Conservation (phyloP, 1,140 invertebrate species). For the Bombus consobrinus region DNA sequence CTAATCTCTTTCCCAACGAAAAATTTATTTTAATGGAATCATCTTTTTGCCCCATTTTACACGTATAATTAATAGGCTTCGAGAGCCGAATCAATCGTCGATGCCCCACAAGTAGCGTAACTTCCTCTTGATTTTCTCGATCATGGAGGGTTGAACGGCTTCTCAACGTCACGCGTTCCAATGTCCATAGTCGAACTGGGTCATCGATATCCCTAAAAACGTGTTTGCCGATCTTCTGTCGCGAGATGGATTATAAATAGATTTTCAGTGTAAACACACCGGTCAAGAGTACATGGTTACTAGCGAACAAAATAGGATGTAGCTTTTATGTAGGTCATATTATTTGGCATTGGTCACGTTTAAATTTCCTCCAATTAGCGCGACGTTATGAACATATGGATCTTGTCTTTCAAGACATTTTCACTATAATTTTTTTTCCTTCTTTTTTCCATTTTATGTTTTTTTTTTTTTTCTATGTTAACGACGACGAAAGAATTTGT, state of each 20-base stretch:
- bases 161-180: not conserved
- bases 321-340: not conserved
- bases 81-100: not conserved
- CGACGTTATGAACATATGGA: not conserved
- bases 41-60: not conserved
- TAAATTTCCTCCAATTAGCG: not conserved
- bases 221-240: conserved; percentile 1
- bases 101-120: not conserved
- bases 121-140: not conserved
- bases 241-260: conserved; percentile 9
- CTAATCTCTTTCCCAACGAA: conserved; percentile 24
- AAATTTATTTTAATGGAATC: not conserved
- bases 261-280: not conserved
- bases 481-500: conserved; percentile 8
- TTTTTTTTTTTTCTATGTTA: not conserved
- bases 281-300: not conserved
- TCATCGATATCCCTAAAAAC: conserved; percentile 12
- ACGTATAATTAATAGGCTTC: not conserved
- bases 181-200: not conserved
- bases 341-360: not conserved
- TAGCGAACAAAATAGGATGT: not conserved
- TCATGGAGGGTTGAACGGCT: not conserved
- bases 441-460: not conserved
- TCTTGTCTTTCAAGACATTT: not conserved
- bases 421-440: not conserved